Conservation (phyloP, 2,888 invertebrate species). For the Rhagonycha fulva region DNA sequence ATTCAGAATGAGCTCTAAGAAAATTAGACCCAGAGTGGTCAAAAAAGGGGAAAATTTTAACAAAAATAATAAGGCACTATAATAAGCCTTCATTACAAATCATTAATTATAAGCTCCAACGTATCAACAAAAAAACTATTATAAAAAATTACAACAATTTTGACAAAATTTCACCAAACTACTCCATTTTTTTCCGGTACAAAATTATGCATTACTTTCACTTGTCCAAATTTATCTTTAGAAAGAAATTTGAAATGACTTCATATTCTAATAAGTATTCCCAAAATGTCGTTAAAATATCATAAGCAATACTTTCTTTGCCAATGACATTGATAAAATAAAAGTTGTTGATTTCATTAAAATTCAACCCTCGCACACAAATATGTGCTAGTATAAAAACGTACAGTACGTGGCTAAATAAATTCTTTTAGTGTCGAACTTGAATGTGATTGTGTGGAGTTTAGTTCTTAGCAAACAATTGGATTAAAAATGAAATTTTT, state of each 20-base stretch:
- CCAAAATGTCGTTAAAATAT: slow-evolving; percentile 5
- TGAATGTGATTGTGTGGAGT: slow-evolving; percentile 17
- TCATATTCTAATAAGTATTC: background rate
- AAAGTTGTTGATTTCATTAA: slow-evolving; percentile 39
- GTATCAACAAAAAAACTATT: background rate
- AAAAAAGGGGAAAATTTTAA: too few species aligned
- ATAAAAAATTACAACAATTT: background rate
- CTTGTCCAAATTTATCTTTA: background rate
- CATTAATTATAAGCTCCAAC: background rate
- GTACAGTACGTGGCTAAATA: slow-evolving; percentile 47
- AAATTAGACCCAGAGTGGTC: too few species aligned
- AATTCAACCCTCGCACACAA: slow-evolving; percentile 45
- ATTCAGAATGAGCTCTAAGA: too few species aligned
- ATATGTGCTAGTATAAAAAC: slow-evolving; percentile 47
- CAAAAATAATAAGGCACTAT: too few species aligned
- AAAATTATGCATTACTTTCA: background rate
- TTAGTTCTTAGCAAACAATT: slow-evolving; percentile 10
- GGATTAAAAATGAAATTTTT: slow-evolving; percentile 26
- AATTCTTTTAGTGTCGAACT: slow-evolving; percentile 39
- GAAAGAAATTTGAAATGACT: background rate
- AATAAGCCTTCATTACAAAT: too few species aligned
- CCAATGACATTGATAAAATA: slow-evolving; percentile 42
- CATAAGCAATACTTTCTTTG: slow-evolving; percentile 42
- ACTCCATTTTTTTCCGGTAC: background rate
- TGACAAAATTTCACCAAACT: background rate